A percentile compares a stretch with the other conserved stretches of the same genome.
These are phyloP conservation scores for Plutomurus gul DNA, from an alignment of 1,140 invertebrate species.

Conservation along the genomic window DNA sequence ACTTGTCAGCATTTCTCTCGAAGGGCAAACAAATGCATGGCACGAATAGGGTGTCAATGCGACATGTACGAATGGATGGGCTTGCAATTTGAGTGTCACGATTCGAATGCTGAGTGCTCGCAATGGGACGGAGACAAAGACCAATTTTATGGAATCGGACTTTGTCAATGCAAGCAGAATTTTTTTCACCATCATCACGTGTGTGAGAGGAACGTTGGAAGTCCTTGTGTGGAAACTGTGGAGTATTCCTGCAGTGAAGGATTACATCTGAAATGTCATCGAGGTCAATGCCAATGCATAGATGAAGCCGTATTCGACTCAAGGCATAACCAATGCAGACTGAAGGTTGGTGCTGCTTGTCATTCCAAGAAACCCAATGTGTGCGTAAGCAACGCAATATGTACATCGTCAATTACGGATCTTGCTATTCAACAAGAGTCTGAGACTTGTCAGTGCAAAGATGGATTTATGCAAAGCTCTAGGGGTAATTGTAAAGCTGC, in stretches of 20 bases:
- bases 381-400: background rate
- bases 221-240: background rate
- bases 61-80: background rate
- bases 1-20: background rate
- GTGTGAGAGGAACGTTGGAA: background rate
- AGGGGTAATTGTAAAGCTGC: background rate
- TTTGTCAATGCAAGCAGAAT: background rate
- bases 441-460: background rate
- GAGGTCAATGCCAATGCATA: background rate
- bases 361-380: background rate
- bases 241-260: background rate
- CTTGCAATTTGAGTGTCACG: background rate
- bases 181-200: background rate
- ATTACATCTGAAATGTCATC: background rate
- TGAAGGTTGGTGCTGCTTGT: background rate
- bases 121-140: background rate
- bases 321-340: background rate
- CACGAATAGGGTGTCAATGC: background rate
- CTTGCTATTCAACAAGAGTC: background rate
- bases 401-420: background rate
- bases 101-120: background rate
- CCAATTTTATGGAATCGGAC: background rate
- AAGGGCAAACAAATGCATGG: background rate
- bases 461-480: background rate
- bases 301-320: background rate